Evolutionary conservation across 2,888 invertebrate genomes (phyloP).

Genomic region (Heteropelma amictum): DNA sequence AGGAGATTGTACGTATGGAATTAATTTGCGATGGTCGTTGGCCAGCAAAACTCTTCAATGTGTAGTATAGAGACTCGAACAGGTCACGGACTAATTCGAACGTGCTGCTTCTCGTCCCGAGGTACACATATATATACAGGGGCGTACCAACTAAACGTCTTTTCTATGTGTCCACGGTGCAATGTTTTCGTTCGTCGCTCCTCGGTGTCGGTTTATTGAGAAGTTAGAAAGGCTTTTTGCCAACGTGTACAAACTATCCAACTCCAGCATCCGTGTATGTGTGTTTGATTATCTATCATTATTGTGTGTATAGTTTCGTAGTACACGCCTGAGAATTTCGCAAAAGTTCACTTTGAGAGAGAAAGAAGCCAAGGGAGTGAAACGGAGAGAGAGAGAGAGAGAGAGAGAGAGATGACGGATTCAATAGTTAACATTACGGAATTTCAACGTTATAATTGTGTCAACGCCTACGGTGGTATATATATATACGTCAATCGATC

Average conservation of each 20-base stretch:
- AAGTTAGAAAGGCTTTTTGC: slow-evolving; percentile 53
- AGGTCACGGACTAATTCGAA: slow-evolving; percentile 60
- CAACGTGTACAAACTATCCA: slow-evolving; percentile 28
- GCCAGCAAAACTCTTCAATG: slow-evolving; percentile 50
- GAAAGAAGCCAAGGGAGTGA: not conserved
- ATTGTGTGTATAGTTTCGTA: not conserved
- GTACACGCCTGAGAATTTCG: slow-evolving; percentile 14
- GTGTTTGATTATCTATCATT: slow-evolving; percentile 14
- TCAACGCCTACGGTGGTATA: slow-evolving; percentile 32
- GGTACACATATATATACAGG: slow-evolving; percentile 26
- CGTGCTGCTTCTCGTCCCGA: slow-evolving; percentile 47
- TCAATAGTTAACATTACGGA: slow-evolving; percentile 31
- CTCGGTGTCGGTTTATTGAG: slow-evolving; percentile 30
- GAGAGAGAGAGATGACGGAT: slow-evolving; percentile 24
- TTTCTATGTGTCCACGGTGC: slow-evolving; percentile 29
- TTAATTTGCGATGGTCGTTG: slow-evolving; percentile 52
- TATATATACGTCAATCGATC: slow-evolving; percentile 30
- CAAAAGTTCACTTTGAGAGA: slow-evolving; percentile 29
- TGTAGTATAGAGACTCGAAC: slow-evolving; percentile 46
- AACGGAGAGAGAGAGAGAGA: not conserved
- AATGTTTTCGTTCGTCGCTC: slow-evolving; percentile 37
- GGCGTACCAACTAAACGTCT: slow-evolving; percentile 24
- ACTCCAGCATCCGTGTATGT: slow-evolving; percentile 14
- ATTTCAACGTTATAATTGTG: slow-evolving; percentile 35
- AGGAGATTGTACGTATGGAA: slow-evolving; percentile 43